These are phyloP conservation scores for Leptura quadrifasciata DNA, from an alignment of 2,888 invertebrate species.

Conservation along the genomic window DNA sequence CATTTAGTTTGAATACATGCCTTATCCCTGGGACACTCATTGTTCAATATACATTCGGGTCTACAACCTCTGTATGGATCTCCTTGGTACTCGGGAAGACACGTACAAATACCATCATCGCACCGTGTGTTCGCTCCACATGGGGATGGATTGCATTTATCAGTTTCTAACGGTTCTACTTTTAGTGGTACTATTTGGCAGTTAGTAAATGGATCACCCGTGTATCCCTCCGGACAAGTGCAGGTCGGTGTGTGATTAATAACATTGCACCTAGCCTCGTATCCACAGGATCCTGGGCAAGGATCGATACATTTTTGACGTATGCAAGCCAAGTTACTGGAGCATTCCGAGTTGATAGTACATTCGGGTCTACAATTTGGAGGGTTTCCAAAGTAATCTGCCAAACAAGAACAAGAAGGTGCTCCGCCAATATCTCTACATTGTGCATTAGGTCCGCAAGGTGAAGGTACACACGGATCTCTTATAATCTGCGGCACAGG, in stretches of 20 bases:
- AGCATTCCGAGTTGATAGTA: conserved; percentile 79
- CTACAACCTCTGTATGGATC: conserved; percentile 87
- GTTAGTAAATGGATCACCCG: conserved; percentile 79
- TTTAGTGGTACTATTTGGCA: conserved; percentile 75
- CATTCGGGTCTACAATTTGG: conserved; percentile 83
- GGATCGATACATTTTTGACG: conserved; percentile 78
- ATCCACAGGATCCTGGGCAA: conserved; percentile 80
- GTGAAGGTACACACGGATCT: conserved; percentile 83
- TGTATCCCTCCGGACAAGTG: conserved; percentile 78
- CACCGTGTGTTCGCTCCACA: conserved; percentile 86
- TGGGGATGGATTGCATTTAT: conserved; percentile 76
- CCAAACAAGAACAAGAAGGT: conserved; percentile 80
- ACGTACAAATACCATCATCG: conserved; percentile 81
- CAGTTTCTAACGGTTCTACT: conserved; percentile 61
- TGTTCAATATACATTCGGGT: conserved; percentile 87
- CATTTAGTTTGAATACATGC: conserved; percentile 86
- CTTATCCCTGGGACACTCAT: conserved; percentile 82
- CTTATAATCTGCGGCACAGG: conserved; percentile 67
- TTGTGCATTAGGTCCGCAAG: conserved; percentile 87
- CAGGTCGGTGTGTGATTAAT: conserved; percentile 84
- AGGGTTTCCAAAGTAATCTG: conserved; percentile 78
- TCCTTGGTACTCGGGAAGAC: conserved; percentile 84
- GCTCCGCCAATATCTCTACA: conserved; percentile 78
- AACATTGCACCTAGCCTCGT: conserved; percentile 79
- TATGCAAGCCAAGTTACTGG: conserved; percentile 77